phyloP scores from a whole-genome alignment of 2,888 invertebrate species.

The Lomographa bimaculata region DNA sequence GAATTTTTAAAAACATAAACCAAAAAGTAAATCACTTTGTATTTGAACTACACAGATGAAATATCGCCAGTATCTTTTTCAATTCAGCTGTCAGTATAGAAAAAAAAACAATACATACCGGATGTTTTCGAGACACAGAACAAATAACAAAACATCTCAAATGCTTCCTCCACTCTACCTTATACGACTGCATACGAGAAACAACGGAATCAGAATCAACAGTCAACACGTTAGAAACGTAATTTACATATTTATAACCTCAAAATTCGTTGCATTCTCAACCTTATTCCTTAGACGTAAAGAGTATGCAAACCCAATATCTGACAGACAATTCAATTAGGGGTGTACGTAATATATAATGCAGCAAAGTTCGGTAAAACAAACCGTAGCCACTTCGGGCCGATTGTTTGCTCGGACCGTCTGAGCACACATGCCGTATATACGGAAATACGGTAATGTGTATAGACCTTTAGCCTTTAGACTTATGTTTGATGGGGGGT shows the following conservation, averaged over 20 bases:
- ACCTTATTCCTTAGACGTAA: constrained; percentile 8
- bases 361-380: constrained; percentile 43
- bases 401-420: constrained; percentile 50
- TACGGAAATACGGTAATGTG: constrained; percentile 8
- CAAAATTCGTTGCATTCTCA: constrained; percentile 7
- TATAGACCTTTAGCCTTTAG: constrained; percentile 15
- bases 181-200: constrained; percentile 3
- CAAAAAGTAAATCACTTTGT: no score
- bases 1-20: no score
- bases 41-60: no score
- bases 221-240: constrained; percentile 16
- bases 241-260: constrained; percentile 29
- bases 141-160: background rate
- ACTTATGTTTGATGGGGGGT: constrained; percentile 5
- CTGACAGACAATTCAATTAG: constrained; percentile 57
- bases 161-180: background rate
- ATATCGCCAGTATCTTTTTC: no score
- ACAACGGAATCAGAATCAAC: constrained; percentile 13
- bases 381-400: constrained; percentile 43
- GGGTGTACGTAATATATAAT: constrained; percentile 46
- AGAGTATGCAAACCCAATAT: constrained; percentile 38
- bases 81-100: no score
- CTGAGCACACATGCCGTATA: constrained; percentile 33
- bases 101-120: no score
- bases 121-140: background rate